Percentiles rank a stretch among this genome's conserved stretches.
These are phyloP conservation scores for Hepsetus odoe DNA, from an alignment of 2,113 vertebrate species.

Conservation along the genomic window DNA sequence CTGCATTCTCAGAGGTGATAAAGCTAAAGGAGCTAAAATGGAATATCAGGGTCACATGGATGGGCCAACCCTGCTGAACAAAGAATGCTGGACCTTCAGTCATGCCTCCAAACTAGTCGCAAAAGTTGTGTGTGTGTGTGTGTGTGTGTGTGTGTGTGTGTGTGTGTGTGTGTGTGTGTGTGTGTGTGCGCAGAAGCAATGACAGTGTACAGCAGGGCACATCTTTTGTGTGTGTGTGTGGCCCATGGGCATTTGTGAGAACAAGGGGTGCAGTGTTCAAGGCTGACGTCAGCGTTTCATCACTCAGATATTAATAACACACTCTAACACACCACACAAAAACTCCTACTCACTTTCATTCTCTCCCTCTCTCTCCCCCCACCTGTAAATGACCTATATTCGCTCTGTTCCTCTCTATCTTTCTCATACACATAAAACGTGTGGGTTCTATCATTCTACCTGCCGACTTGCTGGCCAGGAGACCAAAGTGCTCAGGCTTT, in stretches of 20 bases:
- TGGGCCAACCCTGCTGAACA: neutral
- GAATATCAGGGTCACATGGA: conserved; percentile 12
- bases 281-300: conserved; percentile 69
- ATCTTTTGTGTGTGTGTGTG: conserved; percentile 41
- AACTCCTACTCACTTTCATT: conserved; percentile 19
- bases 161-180: neutral
- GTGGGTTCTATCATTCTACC: neutral
- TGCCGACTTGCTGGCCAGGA: neutral
- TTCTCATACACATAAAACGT: neutral
- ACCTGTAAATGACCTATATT: neutral
- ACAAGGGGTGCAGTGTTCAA: conserved; percentile 71
- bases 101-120: neutral
- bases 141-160: neutral
- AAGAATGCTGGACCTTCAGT: conserved; percentile 23
- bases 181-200: conserved; percentile 22
- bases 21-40: neutral
- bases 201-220: conserved; percentile 43
- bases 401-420: neutral
- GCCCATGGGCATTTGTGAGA: conserved; percentile 56
- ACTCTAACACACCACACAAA: conserved; percentile 39
- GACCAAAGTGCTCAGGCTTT: neutral
- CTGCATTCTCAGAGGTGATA: neutral
- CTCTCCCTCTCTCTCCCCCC: conserved; percentile 12
- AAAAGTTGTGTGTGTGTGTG: neutral
- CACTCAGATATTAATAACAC: conserved; percentile 71